These are phyloP conservation scores for Protonibea diacanthus DNA, from an alignment of 2,797 vertebrate genomes.

Conservation along the genomic window DNA sequence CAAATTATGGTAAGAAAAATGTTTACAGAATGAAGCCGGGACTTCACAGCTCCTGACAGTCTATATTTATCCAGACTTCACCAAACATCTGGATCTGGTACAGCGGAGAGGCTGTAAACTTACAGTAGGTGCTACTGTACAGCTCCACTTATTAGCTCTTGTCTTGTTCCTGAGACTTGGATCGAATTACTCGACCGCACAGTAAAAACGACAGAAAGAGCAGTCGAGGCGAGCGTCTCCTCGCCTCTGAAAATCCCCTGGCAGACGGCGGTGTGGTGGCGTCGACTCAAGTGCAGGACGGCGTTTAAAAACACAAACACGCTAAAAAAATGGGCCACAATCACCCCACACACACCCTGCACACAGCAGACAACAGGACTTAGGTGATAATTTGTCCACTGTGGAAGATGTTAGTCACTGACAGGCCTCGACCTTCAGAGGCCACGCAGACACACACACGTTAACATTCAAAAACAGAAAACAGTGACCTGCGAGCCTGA, in stretches of 20 bases:
- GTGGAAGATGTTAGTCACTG: slow-evolving; percentile 72
- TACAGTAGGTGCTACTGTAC: slow-evolving; percentile 74
- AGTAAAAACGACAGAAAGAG: slow-evolving; percentile 68
- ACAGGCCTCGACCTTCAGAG: neutral
- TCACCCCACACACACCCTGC: slow-evolving; percentile 51
- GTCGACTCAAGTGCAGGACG: slow-evolving; percentile 36
- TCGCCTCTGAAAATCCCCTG: slow-evolving; percentile 71
- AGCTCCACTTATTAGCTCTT: slow-evolving; percentile 71
- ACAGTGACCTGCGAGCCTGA: no score
- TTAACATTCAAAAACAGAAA: no score
- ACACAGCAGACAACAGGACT: slow-evolving; percentile 57
- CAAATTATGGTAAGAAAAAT: slow-evolving; percentile 63
- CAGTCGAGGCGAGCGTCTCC: slow-evolving; percentile 52
- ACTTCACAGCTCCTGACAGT: slow-evolving; percentile 65
- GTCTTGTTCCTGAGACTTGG: slow-evolving; percentile 71
- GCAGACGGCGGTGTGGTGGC: slow-evolving; percentile 66
- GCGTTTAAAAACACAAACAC: slow-evolving; percentile 57
- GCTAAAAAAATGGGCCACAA: slow-evolving; percentile 42
- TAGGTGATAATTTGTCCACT: slow-evolving; percentile 44
- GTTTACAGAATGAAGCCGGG: slow-evolving; percentile 53
- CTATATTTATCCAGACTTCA: slow-evolving; percentile 74
- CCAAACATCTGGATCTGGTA: slow-evolving; percentile 74
- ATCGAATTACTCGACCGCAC: slow-evolving; percentile 75
- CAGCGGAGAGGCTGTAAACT: slow-evolving; percentile 55
- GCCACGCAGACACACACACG: no score